These are phyloP conservation scores for Sinelater perroti DNA, from an alignment of 2,888 invertebrate species.

Conservation along the genomic window DNA sequence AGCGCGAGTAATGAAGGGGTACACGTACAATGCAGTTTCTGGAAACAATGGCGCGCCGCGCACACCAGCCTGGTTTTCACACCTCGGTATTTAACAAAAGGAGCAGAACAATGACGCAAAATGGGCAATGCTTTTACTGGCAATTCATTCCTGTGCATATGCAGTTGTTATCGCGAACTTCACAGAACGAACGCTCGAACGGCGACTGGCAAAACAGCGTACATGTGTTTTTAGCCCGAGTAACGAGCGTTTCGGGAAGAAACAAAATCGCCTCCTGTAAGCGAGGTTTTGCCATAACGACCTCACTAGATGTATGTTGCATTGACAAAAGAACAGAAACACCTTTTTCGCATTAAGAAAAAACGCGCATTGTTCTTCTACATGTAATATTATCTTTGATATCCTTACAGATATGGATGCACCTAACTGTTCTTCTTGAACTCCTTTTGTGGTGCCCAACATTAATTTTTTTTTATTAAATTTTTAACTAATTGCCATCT, in stretches of 20 bases:
- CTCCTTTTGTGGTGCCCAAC: no score
- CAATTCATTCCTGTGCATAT: constrained; percentile 33
- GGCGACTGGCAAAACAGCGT: constrained; percentile 15
- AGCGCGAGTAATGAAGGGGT: constrained; percentile 37
- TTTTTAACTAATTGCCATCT: no score
- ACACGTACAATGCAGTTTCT: constrained; percentile 41
- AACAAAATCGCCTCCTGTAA: no score
- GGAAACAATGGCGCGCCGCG: constrained; percentile 41
- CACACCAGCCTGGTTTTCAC: constrained; percentile 43
- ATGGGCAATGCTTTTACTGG: constrained; percentile 37
- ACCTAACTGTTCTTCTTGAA: no score
- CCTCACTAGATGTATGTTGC: no score
- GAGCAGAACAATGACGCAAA: constrained; percentile 37
- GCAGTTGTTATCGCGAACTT: constrained; percentile 35
- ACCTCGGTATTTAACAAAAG: constrained; percentile 45
- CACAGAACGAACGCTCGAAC: constrained; percentile 18
- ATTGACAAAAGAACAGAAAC: no score
- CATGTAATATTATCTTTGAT: no score
- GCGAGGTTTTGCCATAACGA: no score
- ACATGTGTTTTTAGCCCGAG: background rate
- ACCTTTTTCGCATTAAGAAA: no score
- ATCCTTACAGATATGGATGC: no score
- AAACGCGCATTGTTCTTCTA: no score
- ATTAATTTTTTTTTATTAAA: no score
- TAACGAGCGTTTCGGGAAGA: background rate